phyloP scores from a whole-genome alignment of 2,797 vertebrate species.

The Urophycis tenuis region DNA sequence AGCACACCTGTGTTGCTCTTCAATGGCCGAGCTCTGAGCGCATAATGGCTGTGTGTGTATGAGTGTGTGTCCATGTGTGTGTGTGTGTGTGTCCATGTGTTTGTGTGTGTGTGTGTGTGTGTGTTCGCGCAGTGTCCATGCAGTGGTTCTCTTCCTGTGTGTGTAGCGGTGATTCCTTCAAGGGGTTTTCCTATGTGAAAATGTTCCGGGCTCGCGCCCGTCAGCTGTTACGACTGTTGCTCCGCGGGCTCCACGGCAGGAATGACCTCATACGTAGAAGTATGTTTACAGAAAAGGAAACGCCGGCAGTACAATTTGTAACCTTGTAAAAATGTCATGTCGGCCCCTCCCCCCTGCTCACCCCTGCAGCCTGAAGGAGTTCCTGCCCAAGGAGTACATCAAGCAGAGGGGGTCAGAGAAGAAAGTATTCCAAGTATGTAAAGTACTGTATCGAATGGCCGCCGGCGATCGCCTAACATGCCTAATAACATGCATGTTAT shows the following conservation, averaged over 20 bases:
- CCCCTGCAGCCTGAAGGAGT: slow-evolving; percentile 86
- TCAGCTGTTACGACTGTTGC: slow-evolving; percentile 60
- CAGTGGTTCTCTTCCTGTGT: slow-evolving; percentile 30
- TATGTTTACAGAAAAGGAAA: slow-evolving; percentile 56
- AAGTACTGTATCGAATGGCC: background rate
- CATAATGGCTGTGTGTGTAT: background rate
- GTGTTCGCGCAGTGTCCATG: too few species aligned
- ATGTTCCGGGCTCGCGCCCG: slow-evolving; percentile 45
- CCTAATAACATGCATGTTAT: background rate
- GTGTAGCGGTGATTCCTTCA: slow-evolving; percentile 38
- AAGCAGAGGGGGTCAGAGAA: slow-evolving; percentile 96
- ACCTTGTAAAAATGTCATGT: slow-evolving; percentile 54
- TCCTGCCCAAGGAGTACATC: slow-evolving; percentile 96
- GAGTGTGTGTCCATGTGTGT: background rate
- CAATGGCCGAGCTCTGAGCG: slow-evolving; percentile 5
- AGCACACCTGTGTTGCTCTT: slow-evolving; percentile 4
- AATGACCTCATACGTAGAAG: slow-evolving; percentile 56
- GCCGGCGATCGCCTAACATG: background rate
- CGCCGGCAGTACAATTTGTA: slow-evolving; percentile 48
- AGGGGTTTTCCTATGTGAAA: slow-evolving; percentile 25
- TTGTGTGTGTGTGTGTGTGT: background rate
- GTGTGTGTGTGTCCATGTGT: background rate
- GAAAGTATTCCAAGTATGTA: slow-evolving; percentile 93
- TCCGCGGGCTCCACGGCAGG: slow-evolving; percentile 42
- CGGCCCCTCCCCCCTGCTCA: background rate